phyloP scores from a whole-genome alignment of 2,797 vertebrate genomes.

The Strix occidentalis region DNA sequence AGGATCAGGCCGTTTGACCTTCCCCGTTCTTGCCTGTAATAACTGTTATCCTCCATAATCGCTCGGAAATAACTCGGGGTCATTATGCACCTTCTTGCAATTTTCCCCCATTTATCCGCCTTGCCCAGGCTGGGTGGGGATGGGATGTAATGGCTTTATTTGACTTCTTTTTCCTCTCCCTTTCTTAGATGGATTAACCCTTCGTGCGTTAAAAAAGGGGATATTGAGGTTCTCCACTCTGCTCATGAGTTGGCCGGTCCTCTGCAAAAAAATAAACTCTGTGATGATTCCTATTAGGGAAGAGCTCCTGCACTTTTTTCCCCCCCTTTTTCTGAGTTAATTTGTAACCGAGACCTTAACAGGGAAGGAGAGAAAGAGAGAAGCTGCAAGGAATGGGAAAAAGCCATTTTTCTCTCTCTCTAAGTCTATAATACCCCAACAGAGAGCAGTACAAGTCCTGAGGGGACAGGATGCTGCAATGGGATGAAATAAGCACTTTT shows the following conservation, averaged over 20 bases:
- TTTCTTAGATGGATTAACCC: background rate
- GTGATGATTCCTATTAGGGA: background rate
- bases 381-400: background rate
- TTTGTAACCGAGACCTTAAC: fast-evolving
- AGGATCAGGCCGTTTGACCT: constrained; percentile 27
- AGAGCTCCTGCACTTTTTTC: background rate
- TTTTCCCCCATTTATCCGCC: constrained; percentile 33
- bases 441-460: background rate
- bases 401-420: background rate
- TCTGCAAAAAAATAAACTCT: background rate
- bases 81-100: background rate
- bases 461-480: fast-evolving
- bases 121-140: background rate
- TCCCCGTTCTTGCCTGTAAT: constrained; percentile 56
- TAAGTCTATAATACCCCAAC: fast-evolving
- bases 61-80: constrained; percentile 41
- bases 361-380: background rate
- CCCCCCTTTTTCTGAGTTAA: fast-evolving
- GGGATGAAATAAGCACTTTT: background rate
- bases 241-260: fast-evolving
- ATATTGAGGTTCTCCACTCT: background rate
- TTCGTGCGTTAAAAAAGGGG: background rate
- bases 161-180: background rate
- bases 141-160: background rate
- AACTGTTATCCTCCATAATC: constrained; percentile 60